Percentiles rank a stretch among this genome's conserved stretches.
Evolutionary conservation across 1,140 invertebrate species (phyloP).

Genomic region (Zaprionus nigranus): DNA sequence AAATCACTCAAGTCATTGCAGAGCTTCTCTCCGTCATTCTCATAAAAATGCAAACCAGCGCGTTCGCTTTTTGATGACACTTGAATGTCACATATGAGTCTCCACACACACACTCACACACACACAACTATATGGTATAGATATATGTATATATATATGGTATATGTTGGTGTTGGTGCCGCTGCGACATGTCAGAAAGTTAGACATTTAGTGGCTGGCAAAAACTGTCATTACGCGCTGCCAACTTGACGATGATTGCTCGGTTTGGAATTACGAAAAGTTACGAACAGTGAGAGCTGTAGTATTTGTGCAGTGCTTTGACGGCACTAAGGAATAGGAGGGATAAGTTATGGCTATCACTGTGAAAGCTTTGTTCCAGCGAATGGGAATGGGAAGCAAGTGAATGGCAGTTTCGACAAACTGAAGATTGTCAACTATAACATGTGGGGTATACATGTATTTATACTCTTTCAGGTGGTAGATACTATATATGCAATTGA

Average conservation of each 20-base stretch:
- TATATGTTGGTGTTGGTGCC: conserved; percentile 27
- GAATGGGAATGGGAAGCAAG: not conserved
- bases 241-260: conserved; percentile 78
- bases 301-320: conserved; percentile 27
- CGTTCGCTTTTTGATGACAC: conserved; percentile 72
- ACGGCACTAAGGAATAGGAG: conserved; percentile 14
- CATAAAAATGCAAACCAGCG: conserved; percentile 79
- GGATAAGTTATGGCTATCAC: conserved; percentile 13
- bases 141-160: conserved; percentile 4
- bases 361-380: conserved; percentile 8
- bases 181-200: conserved; percentile 65
- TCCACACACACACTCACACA: conserved; percentile 12
- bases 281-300: conserved; percentile 35
- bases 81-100: conserved; percentile 79
- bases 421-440: not conserved
- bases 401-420: not conserved
- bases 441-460: not conserved
- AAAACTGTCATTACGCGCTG: conserved; percentile 73
- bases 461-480: not conserved
- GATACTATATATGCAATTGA: too few species aligned
- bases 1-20: conserved; percentile 73
- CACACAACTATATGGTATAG: not conserved
- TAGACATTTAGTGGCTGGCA: conserved; percentile 82
- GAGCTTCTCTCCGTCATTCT: conserved; percentile 72
- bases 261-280: conserved; percentile 60